Evolutionary conservation across 37 sponge, comb jelly and placozoan species (phyloP), one percentile per base, ranked within the genome.

Genomic region (Ephydatia muelleri): DNA sequence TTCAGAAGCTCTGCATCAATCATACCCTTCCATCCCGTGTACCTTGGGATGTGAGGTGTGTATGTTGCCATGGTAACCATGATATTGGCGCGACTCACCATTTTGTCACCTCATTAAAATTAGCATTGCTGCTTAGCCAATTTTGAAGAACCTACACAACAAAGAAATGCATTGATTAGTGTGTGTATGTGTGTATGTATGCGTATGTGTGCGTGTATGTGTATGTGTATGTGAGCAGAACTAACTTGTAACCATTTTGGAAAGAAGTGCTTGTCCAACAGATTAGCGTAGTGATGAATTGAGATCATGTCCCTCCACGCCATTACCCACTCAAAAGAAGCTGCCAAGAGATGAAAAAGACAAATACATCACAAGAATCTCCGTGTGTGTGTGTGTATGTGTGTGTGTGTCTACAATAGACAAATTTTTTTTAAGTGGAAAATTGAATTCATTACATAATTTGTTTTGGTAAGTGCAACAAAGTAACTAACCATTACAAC

Each of bases 181-280:
- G 13, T 22, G 80, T 30, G 30, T 43, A 8, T 43, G 8, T 43
- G 47, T 43, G 47, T 43, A 8, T 43, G 47, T 8, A 43, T 43
- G 47, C 8, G 47, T 75, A 13, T 23, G 78, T 4, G 65, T 22
- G 78, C 30, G 47, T 65, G 67, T 13, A 80, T 38, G 29, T 79
- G 26, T 34, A 5, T 3, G 34, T 91, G 91, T 13, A 89, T 87
- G 38, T 72, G 80, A 3, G 85, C 38, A 9, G 65, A 83, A 31
- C 90, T 70, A n/a, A 97, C 96, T 75, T 92, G 90, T 0, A 93
- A 40, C 95, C 97, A 99, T 71, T 92, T 97, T 25, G 96, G 96
- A 80, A 99, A 99, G 82, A 99, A 99, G 64, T 93, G 78, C 39
- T 92, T 89, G 43, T 97, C 96, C 66, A 99, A 73, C 47, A 99